phyloP scores from a whole-genome alignment of 2,888 invertebrate genomes.

The Caenorhabditis auriculariae region DNA sequence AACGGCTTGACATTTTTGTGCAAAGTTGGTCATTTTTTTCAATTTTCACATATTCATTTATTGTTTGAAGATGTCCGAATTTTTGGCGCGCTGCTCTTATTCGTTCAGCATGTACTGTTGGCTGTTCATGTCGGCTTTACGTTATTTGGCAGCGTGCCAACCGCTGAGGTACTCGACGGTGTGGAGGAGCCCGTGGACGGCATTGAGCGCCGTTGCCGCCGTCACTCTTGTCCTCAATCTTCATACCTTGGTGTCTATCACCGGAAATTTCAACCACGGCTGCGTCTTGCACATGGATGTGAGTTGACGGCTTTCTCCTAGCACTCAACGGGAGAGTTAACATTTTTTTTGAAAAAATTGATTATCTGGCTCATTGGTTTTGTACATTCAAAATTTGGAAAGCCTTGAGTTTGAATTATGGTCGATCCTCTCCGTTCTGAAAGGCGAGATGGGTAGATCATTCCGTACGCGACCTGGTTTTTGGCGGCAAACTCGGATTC shows the following conservation, averaged over 20 bases:
- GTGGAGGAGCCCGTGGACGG: conserved; percentile 30
- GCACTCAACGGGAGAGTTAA: too few relatives aligned
- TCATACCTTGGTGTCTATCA: conserved; percentile 32
- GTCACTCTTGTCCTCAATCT: conserved; percentile 32
- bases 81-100: conserved; percentile 41
- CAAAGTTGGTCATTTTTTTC: conserved; percentile 25
- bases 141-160: conserved; percentile 45
- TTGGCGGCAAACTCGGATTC: too few relatives aligned
- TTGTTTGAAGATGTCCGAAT: conserved; percentile 22
- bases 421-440: too few relatives aligned
- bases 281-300: conserved; percentile 34
- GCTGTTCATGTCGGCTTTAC: conserved; percentile 52
- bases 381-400: too few relatives aligned
- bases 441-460: too few relatives aligned
- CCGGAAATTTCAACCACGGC: conserved; percentile 10
- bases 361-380: too few relatives aligned
- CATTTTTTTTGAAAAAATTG: too few relatives aligned
- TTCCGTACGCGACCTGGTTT: too few relatives aligned
- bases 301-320: conserved; percentile 1
- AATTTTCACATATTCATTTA: conserved; percentile 1
- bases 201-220: conserved; percentile 18
- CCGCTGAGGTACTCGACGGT: conserved; percentile 36
- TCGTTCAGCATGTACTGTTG: conserved; percentile 54
- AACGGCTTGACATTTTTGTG: conserved; percentile 23
- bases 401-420: too few relatives aligned